These are phyloP conservation scores for Psephotus haematonotus DNA, from an alignment of 2,113 vertebrate species.

Conservation along the genomic window DNA sequence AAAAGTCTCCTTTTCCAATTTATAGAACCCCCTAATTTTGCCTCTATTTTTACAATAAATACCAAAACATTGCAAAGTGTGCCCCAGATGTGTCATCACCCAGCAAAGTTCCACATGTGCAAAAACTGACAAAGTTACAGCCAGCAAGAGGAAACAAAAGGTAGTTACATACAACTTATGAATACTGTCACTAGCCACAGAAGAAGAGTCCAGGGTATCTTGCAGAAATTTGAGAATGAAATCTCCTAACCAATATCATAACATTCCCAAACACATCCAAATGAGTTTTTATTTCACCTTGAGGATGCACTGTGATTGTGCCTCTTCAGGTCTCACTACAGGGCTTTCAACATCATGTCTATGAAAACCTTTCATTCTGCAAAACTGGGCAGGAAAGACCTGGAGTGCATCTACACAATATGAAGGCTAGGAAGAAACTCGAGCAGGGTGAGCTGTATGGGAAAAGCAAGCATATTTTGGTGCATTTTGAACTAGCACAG, in stretches of 20 bases:
- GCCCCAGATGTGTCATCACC: conserved; percentile 10
- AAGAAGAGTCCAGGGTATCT: neutral
- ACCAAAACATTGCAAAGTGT: neutral
- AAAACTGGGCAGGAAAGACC: neutral
- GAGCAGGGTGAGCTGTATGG: neutral
- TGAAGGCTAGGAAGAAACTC: neutral
- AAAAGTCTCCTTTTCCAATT: neutral
- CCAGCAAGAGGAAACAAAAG: neutral
- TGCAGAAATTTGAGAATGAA: neutral
- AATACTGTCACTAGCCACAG: neutral
- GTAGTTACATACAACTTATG: neutral
- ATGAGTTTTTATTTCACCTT: neutral
- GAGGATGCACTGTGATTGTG: neutral
- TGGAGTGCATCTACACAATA: neutral
- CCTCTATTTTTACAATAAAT: neutral
- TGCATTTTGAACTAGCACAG: conserved; percentile 6
- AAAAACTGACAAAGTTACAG: conserved; percentile 25
- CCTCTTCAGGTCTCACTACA: neutral
- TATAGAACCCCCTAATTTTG: neutral
- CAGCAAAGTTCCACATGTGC: neutral
- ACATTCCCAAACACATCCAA: neutral
- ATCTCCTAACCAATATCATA: neutral
- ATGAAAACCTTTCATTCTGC: neutral
- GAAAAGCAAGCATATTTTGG: neutral
- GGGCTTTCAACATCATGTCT: neutral